phyloP scores from a whole-genome alignment of 2,113 vertebrate genomes.

The Proteles cristata region DNA sequence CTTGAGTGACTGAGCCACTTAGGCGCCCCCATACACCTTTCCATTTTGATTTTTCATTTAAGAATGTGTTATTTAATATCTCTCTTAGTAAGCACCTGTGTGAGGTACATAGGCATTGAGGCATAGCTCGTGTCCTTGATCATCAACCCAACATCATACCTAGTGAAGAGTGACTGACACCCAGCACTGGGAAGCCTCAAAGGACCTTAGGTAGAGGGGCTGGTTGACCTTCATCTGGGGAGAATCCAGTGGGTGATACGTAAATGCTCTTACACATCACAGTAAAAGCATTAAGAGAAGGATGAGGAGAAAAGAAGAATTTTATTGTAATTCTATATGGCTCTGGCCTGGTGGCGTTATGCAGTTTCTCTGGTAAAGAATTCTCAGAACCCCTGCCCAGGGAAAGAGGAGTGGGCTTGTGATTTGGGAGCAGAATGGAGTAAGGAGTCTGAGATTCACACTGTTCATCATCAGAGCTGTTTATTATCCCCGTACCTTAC shows the following conservation, averaged over 20 bases:
- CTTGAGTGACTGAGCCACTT: too few species aligned
- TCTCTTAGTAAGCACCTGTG: background rate
- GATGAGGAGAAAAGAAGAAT: background rate
- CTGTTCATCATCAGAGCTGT: background rate
- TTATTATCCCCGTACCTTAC: background rate
- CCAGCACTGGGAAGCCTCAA: background rate
- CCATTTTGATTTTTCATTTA: background rate
- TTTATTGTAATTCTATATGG: background rate
- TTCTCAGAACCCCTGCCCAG: background rate
- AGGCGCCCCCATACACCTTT: background rate
- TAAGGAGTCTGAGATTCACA: background rate
- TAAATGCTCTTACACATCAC: background rate
- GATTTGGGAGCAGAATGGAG: background rate
- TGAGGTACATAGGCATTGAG: background rate
- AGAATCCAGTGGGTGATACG: background rate
- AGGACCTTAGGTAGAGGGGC: background rate
- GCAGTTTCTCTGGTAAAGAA: background rate
- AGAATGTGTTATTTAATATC: background rate
- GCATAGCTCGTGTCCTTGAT: background rate
- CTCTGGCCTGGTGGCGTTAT: background rate
- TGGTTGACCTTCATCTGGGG: background rate
- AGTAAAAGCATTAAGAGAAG: background rate
- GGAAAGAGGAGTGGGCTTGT: background rate
- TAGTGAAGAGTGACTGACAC: background rate
- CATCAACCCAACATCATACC: background rate